Evolutionary conservation across 1,140 invertebrate genomes (phyloP).

Genomic region (Neelides sp.): DNA sequence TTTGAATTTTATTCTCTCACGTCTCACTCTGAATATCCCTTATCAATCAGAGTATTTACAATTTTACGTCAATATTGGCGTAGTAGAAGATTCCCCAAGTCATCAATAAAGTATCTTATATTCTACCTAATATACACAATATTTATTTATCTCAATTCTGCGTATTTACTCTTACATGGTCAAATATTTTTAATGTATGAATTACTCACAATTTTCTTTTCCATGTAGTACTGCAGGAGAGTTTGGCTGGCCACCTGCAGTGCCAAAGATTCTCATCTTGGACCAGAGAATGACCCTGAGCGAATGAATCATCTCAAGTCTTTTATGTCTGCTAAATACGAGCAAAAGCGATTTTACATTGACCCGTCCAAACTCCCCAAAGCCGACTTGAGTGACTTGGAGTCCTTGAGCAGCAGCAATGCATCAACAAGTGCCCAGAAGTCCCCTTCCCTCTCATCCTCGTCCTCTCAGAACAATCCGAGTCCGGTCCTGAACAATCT

Average conservation of each 20-base stretch:
- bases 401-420: constrained; percentile 2
- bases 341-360: constrained; percentile 29
- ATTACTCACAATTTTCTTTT: constrained; percentile 2
- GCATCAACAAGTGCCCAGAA: constrained; percentile 18
- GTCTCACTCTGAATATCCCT: too few species aligned
- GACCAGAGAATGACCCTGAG: constrained; percentile 28
- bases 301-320: constrained; percentile 18
- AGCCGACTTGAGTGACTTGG: constrained; percentile 19
- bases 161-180: too few species aligned
- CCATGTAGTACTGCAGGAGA: constrained; percentile 57
- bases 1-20: too few species aligned
- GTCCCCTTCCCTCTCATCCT: constrained; percentile 26
- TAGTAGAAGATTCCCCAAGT: too few species aligned
- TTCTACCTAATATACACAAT: too few species aligned
- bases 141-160: constrained; percentile 1
- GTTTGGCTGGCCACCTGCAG: constrained; percentile 59
- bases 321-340: constrained; percentile 30
- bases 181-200: background rate
- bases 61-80: too few species aligned
- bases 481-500: constrained; percentile 28
- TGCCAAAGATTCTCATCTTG: constrained; percentile 21
- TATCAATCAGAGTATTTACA: too few species aligned
- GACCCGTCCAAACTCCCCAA: constrained; percentile 27
- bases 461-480: constrained; percentile 23
- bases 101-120: too few species aligned